These are phyloP conservation scores for Pterostichus niger DNA, from an alignment of 2,888 invertebrate genomes.

Conservation along the genomic window DNA sequence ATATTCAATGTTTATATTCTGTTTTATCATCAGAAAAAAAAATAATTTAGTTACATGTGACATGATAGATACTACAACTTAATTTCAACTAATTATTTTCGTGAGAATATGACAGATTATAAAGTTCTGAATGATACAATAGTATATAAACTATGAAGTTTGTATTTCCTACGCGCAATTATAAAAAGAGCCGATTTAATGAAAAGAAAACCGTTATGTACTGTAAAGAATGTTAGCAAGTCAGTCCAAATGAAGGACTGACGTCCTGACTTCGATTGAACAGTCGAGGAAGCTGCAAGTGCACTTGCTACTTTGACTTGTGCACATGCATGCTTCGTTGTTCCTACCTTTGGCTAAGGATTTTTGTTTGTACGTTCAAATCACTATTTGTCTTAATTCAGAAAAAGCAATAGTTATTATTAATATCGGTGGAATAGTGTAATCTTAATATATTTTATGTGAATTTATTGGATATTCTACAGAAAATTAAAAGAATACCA, in stretches of 20 bases:
- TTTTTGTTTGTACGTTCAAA: slow-evolving; percentile 43
- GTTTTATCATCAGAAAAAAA: not conserved
- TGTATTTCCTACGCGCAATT: not conserved
- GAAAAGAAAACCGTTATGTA: slow-evolving; percentile 5
- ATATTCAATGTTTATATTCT: not conserved
- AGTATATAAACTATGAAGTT: slow-evolving; percentile 5
- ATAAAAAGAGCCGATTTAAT: slow-evolving; percentile 27
- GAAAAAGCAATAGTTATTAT: slow-evolving; percentile 62
- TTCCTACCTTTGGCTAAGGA: slow-evolving; percentile 58
- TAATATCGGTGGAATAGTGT: slow-evolving; percentile 61
- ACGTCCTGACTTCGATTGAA: not conserved
- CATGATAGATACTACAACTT: not conserved
- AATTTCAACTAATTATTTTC: not conserved
- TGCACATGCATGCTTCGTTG: slow-evolving; percentile 41
- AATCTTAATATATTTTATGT: slow-evolving; percentile 61
- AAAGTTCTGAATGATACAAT: not conserved
- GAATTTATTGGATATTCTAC: slow-evolving; percentile 58
- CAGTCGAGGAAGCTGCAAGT: slow-evolving; percentile 34
- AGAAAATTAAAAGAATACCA: slow-evolving; percentile 48
- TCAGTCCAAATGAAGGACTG: not conserved
- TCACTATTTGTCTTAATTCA: slow-evolving; percentile 54
- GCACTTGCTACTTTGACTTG: not conserved
- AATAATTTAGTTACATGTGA: not conserved
- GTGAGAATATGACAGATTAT: not conserved
- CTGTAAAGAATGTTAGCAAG: not conserved